Base-by-base conservation (phyloP, 2,113 vertebrate species). In the Brachirus orientalis region DNA sequence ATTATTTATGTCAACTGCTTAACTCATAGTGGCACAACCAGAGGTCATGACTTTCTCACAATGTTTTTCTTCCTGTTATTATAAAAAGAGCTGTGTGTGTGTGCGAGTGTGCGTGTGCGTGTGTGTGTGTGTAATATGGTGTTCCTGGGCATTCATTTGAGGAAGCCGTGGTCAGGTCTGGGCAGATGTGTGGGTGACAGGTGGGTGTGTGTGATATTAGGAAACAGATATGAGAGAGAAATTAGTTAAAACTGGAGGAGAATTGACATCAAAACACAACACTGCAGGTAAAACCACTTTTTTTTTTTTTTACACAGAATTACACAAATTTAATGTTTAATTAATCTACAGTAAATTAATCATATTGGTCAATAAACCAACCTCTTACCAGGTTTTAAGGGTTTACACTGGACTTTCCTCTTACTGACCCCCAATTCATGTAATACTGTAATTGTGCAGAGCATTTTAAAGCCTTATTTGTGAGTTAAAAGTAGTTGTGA, bases 121-220 rank as follows among this genome's bases (percentile, higher is more conserved):
- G 35, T 57, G 33, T 48, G 7, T 33, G 38, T 17, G 35, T 19
- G 14, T 4, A 13, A 41, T 13, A 41, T 10, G 10, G 40, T 43
- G 40, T 8, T 10, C 9, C 38, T 5, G 68, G 74, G n/a, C 22
- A 44, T 74, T 50, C 1, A 0, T 82, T 79, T 84, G 64, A 56
- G 82, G 87, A 90, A 89, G 84, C 18, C 86, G 87, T 62, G 85
- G 80, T 82, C 14, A 47, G 5, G 36, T 40, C 44, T 28, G 46
- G 61, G 55, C 40, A 12, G 40, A 0, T 43, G 40, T 10, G 33
- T 57, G 51, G 20, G 28, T 3, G 44, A 56, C 18, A 13, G 14
- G 37, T 16, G 2, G 11, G 6, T 50, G n/a, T 36, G 9, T 12
- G 11, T 8, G 7, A 33, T 41, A 57, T 64, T 46, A 50, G 70